phyloP scores from a whole-genome alignment of 2,113 vertebrate genomes.

The Oryzias javanicus region DNA sequence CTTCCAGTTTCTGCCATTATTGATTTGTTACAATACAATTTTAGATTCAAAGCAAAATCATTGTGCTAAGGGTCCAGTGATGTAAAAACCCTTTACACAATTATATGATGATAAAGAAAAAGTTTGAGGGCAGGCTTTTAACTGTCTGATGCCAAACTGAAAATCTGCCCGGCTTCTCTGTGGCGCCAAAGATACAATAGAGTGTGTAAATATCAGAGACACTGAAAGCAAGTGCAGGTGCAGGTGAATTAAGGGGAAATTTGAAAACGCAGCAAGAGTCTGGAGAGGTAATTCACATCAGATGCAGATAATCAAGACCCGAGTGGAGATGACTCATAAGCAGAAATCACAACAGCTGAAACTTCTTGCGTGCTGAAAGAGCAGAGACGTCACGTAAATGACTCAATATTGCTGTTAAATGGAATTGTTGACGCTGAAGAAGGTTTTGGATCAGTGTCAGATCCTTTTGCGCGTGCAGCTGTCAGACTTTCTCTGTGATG shows the following conservation, averaged over 20 bases:
- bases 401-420: constrained; percentile 16
- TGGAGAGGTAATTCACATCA: constrained; percentile 3
- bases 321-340: neutral
- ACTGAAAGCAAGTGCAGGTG: neutral
- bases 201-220: neutral
- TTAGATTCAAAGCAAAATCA: constrained; percentile 37
- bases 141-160: too few species aligned
- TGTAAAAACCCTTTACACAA: constrained; percentile 5
- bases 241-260: neutral
- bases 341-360: neutral
- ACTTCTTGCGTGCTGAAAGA: neutral
- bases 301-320: neutral
- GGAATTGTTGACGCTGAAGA: constrained; percentile 18
- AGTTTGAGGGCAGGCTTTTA: neutral
- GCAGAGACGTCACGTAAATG: constrained; percentile 14
- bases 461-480: constrained; percentile 42
- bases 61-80: constrained; percentile 9
- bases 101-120: constrained; percentile 4
- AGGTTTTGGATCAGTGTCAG: constrained; percentile 4
- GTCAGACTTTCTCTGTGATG: constrained; percentile 47
- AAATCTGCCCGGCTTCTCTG: too few species aligned
- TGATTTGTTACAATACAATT: constrained; percentile 38
- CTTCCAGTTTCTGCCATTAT: constrained; percentile 40
- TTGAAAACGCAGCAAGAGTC: neutral
- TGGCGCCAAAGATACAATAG: too few species aligned